phyloP scores from a whole-genome alignment of 2,797 vertebrate species.

The Lemur catta region DNA sequence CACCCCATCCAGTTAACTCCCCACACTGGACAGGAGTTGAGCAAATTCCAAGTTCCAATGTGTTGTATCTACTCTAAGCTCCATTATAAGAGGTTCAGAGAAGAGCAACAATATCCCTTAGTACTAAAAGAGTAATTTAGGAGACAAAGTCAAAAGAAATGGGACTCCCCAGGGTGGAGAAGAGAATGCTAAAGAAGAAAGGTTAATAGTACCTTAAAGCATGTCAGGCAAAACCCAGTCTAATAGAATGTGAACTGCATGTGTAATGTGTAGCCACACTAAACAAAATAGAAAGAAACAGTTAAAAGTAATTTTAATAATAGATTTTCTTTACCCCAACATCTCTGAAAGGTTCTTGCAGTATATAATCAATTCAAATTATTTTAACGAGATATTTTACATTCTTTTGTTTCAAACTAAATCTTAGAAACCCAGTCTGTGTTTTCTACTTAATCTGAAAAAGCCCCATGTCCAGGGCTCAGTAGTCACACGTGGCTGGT shows the following conservation, averaged over 20 bases:
- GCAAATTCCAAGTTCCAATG: not conserved
- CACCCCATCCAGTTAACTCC: not conserved
- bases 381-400: constrained; percentile 5
- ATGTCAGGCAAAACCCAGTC: no score
- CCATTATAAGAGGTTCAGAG: not conserved
- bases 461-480: not conserved
- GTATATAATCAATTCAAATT: not conserved
- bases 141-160: not conserved
- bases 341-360: not conserved
- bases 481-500: not conserved
- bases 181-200: not conserved
- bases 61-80: not conserved
- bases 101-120: not conserved
- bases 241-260: not conserved
- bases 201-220: not conserved
- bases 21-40: not conserved
- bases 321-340: not conserved
- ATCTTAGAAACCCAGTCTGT: not conserved
- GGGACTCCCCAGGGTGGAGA: not conserved
- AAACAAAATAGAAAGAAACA: not conserved
- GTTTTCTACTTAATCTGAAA: not conserved
- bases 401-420: not conserved
- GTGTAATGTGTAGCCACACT: not conserved
- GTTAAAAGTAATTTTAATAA: not conserved
- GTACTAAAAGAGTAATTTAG: not conserved